Conservation (phyloP, 2,888 invertebrate genomes). For the Thereva unica region DNA sequence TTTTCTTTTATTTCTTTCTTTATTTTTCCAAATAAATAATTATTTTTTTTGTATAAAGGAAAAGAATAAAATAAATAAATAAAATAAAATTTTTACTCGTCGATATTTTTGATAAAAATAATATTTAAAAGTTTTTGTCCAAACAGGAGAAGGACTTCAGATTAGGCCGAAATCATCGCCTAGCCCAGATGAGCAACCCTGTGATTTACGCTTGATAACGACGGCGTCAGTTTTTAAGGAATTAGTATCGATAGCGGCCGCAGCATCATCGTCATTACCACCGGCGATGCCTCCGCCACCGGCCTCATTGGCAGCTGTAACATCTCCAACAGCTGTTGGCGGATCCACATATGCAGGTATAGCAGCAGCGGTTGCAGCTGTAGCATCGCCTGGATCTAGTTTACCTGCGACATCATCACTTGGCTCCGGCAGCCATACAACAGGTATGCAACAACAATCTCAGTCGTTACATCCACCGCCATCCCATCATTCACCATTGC, state of each 20-base stretch:
- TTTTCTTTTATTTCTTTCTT: constrained; percentile 22
- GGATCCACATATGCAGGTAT: constrained; percentile 33
- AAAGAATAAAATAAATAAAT: constrained; percentile 37
- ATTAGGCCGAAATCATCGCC: constrained; percentile 39
- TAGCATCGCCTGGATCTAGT: constrained; percentile 37
- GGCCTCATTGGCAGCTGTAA: constrained; percentile 40
- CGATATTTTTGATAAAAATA: constrained; percentile 34
- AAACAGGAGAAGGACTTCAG: constrained; percentile 42
- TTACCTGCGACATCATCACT: not conserved
- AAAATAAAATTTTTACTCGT: constrained; percentile 36
- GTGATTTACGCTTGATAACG: constrained; percentile 53
- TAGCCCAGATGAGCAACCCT: constrained; percentile 51
- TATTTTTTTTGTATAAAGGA: constrained; percentile 15
- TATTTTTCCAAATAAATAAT: constrained; percentile 46
- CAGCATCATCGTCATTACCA: constrained; percentile 42
- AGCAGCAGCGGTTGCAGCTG: constrained; percentile 43
- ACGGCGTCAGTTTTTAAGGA: constrained; percentile 49
- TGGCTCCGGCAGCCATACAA: constrained; percentile 31
- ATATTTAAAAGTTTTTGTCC: constrained; percentile 38
- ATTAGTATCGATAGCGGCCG: constrained; percentile 48
- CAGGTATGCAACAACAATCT: constrained; percentile 35
- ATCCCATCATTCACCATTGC: constrained; percentile 37
- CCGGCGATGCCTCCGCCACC: constrained; percentile 39
- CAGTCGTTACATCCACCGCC: constrained; percentile 38
- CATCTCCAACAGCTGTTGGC: constrained; percentile 41